A percentile compares a stretch with the other conserved stretches of the same genome.
Evolutionary conservation across 1,140 invertebrate genomes (phyloP).

Genomic region (Heliconius nattereri): DNA sequence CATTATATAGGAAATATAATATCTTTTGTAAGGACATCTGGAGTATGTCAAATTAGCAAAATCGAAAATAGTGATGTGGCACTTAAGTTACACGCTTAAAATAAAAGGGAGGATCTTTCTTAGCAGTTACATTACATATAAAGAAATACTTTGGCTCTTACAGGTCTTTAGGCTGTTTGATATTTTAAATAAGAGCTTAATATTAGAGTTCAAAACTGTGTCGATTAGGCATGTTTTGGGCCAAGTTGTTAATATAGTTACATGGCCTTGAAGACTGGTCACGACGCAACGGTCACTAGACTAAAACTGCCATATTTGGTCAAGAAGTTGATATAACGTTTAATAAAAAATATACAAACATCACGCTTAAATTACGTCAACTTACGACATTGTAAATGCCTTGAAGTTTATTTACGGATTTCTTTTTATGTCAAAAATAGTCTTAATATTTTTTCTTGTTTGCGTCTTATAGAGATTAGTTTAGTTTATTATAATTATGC

Average conservation of each 20-base stretch:
- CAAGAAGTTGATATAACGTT: conserved; percentile 26
- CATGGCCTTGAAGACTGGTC: conserved; percentile 29
- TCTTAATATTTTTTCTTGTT: neutral
- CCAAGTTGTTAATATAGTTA: neutral
- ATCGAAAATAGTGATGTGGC: neutral
- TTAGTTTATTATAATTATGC: too few relatives aligned
- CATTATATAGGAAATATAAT: neutral
- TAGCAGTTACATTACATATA: neutral
- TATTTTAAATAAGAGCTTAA: neutral
- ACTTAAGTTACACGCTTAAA: neutral
- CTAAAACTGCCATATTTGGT: conserved; percentile 31
- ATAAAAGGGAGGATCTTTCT: neutral
- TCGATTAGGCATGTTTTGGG: neutral
- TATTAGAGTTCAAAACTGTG: neutral
- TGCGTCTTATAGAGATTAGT: neutral
- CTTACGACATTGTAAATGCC: conserved; percentile 29
- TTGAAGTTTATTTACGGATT: neutral
- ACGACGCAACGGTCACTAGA: conserved; percentile 29
- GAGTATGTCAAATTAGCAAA: neutral
- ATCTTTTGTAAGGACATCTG: conserved; percentile 3
- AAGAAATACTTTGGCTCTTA: neutral
- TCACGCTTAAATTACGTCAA: conserved; percentile 38
- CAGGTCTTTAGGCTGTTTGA: too few relatives aligned
- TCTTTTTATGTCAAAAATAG: neutral
- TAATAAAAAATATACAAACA: conserved; percentile 29